phyloP scores from a whole-genome alignment of 2,113 vertebrate genomes.

The Pseudopipra pipra region DNA sequence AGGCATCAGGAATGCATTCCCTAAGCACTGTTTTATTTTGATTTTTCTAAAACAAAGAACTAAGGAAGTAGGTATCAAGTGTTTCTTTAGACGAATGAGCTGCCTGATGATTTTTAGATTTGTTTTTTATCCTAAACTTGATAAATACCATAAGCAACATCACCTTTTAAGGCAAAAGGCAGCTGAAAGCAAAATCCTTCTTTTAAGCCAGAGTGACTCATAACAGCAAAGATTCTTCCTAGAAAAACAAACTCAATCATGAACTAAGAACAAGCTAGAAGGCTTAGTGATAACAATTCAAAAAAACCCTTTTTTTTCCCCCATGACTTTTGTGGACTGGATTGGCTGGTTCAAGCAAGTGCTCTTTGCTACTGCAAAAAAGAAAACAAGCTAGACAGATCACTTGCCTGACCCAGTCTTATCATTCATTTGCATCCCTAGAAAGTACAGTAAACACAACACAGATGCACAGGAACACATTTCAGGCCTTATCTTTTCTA shows the following conservation, averaged over 20 bases:
- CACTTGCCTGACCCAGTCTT: background rate
- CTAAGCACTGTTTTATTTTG: background rate
- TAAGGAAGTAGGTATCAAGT: background rate
- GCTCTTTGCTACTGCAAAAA: background rate
- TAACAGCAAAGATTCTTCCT: background rate
- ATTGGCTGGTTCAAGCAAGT: background rate
- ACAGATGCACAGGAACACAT: background rate
- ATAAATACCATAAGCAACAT: slow-evolving; percentile 29
- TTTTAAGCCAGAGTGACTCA: slow-evolving; percentile 57
- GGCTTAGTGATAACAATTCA: background rate
- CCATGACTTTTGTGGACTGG: background rate
- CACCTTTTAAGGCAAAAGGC: slow-evolving; percentile 60
- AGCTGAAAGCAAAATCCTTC: slow-evolving; percentile 26
- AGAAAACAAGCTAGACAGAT: background rate
- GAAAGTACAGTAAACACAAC: background rate
- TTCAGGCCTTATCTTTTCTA: background rate
- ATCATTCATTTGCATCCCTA: background rate
- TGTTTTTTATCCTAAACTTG: background rate
- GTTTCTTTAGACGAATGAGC: background rate
- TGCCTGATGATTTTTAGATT: background rate
- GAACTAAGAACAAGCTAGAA: background rate
- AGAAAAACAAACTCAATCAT: slow-evolving; percentile 35
- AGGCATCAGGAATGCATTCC: background rate
- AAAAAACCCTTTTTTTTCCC: background rate
- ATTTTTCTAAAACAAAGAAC: background rate